phyloP scores from a whole-genome alignment of 1,140 invertebrate genomes.

The Apocrypta bakeri region DNA sequence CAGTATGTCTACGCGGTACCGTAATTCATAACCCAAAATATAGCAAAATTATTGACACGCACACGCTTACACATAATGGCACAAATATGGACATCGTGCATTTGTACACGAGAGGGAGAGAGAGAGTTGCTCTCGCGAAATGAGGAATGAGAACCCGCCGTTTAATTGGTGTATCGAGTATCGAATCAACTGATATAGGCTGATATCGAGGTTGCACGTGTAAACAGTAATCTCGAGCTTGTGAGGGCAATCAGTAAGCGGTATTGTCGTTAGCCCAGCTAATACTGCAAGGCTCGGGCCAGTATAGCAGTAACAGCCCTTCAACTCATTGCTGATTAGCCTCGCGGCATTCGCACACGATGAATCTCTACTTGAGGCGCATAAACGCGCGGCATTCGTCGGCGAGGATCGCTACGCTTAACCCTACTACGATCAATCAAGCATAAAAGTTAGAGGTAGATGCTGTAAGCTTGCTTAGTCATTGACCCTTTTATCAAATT shows the following conservation, averaged over 20 bases:
- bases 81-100: background rate
- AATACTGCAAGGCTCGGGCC: background rate
- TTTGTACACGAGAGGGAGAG: background rate
- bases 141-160: conserved; percentile 22
- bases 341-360: conserved; percentile 17
- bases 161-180: conserved; percentile 40
- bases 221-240: conserved; percentile 38
- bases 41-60: background rate
- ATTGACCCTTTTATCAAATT: no score
- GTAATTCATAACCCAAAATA: background rate
- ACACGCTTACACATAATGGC: no score
- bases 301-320: background rate
- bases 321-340: conserved; percentile 35
- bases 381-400: background rate
- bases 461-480: no score
- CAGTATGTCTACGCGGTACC: background rate
- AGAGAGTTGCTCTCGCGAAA: background rate
- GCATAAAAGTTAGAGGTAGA: background rate
- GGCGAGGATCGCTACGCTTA: background rate
- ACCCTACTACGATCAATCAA: background rate
- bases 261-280: conserved; percentile 24
- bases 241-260: conserved; percentile 29
- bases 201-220: background rate
- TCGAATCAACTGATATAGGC: conserved; percentile 39
- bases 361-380: conserved; percentile 9